phyloP scores from a whole-genome alignment of 2,113 vertebrate genomes.

The Pao palembangensis region DNA sequence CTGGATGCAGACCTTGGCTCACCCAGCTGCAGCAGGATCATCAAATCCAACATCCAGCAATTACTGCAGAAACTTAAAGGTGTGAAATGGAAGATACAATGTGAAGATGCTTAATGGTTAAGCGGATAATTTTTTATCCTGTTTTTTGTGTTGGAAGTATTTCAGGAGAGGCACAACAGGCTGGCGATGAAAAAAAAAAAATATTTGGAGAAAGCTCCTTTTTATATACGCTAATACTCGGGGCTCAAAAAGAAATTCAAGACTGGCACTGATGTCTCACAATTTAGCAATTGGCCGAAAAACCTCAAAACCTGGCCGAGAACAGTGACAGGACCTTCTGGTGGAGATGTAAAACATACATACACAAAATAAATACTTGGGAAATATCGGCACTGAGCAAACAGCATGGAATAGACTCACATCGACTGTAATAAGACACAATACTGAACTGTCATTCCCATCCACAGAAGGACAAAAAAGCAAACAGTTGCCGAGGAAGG shows the following conservation, averaged over 20 bases:
- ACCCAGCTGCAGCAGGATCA: conserved; percentile 82
- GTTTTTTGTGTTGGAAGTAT: too few relatives aligned
- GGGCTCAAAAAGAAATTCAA: conserved; percentile 83
- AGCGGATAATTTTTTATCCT: too few relatives aligned
- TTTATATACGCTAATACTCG: conserved; percentile 93
- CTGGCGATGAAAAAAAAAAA: conserved; percentile 78
- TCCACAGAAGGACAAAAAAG: conserved; percentile 15
- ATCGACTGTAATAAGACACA: neutral
- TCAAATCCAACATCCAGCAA: conserved; percentile 81
- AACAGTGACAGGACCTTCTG: neutral
- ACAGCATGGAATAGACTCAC: conserved; percentile 6
- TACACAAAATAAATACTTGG: conserved; percentile 24
- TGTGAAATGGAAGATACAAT: conserved; percentile 31
- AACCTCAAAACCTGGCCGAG: conserved; percentile 2
- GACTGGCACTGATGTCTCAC: conserved; percentile 48
- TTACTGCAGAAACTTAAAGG: conserved; percentile 81
- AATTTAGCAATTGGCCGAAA: conserved; percentile 26
- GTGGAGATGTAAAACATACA: conserved; percentile 16
- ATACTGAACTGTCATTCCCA: conserved; percentile 1
- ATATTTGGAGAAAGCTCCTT: conserved; percentile 85
- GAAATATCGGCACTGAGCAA: conserved; percentile 28
- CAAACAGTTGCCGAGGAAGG: conserved; percentile 1
- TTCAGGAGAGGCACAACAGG: conserved; percentile 48
- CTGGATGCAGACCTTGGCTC: conserved; percentile 80
- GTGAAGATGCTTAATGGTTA: too few relatives aligned